These are phyloP conservation scores for Leucophora obtusa DNA, from an alignment of 2,888 invertebrate species.

Conservation along the genomic window DNA sequence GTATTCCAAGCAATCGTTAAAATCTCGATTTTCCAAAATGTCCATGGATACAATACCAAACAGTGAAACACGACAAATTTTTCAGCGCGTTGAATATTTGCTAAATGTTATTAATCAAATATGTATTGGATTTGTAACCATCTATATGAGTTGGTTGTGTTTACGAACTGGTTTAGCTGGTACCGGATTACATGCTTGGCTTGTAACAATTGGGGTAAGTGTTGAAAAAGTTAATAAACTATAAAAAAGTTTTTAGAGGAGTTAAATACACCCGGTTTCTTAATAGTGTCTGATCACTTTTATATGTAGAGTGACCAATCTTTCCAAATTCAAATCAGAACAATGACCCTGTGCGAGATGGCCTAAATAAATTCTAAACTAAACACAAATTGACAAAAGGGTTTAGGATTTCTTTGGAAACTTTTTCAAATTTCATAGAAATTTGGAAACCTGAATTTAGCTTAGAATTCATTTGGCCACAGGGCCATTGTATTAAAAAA, in stretches of 20 bases:
- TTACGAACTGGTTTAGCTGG: conserved; percentile 68
- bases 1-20: conserved; percentile 25
- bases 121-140: conserved; percentile 75
- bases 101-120: conserved; percentile 74
- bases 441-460: no score
- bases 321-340: no score
- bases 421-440: no score
- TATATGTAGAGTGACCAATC: no score
- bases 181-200: conserved; percentile 74
- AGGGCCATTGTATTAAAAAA: no score
- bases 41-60: conserved; percentile 62
- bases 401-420: no score
- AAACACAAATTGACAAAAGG: no score
- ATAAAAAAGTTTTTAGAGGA: not conserved
- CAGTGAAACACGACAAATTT: conserved; percentile 65
- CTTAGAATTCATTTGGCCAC: no score
- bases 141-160: conserved; percentile 74
- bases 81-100: conserved; percentile 69
- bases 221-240: not conserved
- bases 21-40: conserved; percentile 67
- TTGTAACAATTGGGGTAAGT: conserved; percentile 76
- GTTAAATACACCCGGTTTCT: not conserved
- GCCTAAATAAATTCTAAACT: no score
- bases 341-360: no score
- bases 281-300: not conserved